Conservation (phyloP, 2,888 invertebrate genomes). For the Nysson spinosus region DNA sequence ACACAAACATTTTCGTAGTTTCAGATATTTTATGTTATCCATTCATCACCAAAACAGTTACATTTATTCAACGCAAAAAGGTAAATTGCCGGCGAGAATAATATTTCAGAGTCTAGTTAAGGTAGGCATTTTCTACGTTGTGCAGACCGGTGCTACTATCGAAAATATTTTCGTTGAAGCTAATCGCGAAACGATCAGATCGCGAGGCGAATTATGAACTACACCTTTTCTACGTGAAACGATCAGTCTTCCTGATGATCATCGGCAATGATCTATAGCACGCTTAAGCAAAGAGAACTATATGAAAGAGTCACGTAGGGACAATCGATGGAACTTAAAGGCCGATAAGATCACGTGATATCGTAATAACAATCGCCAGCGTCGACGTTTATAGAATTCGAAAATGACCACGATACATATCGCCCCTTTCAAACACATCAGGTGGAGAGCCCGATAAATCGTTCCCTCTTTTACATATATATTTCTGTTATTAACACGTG, state of each 20-base stretch:
- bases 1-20: no score
- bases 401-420: conserved; percentile 52
- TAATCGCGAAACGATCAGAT: neutral
- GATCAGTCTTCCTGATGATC: neutral
- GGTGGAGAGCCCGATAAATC: conserved; percentile 14
- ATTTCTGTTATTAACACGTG: no score
- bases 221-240: neutral
- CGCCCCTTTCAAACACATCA: conserved; percentile 27
- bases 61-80: no score
- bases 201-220: neutral
- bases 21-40: no score
- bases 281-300: neutral
- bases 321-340: conserved; percentile 22
- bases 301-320: conserved; percentile 6
- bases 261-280: neutral
- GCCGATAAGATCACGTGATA: conserved; percentile 28
- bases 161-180: no score
- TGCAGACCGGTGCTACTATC: no score
- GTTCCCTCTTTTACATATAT: neutral
- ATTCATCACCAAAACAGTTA: no score
- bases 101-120: no score
- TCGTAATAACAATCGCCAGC: conserved; percentile 27
- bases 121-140: no score
- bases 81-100: no score
- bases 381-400: conserved; percentile 41